Conservation (phyloP, 2,888 invertebrate species). For the Monochamus alternatus region DNA sequence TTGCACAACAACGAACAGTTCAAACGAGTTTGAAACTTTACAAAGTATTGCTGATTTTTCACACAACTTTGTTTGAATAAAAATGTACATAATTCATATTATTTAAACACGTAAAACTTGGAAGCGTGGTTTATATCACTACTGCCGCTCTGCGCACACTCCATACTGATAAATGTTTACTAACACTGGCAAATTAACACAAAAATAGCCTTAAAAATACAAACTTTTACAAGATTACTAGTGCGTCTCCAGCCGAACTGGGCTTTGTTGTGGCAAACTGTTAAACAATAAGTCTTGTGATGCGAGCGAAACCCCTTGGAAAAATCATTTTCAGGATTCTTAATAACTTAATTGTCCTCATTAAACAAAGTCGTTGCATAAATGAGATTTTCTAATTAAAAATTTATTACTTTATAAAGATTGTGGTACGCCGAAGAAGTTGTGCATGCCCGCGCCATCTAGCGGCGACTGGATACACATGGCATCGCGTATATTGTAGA, state of each 20-base stretch:
- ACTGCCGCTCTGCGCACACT: conserved; percentile 3
- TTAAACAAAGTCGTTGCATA: conserved; percentile 9
- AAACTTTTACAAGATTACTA: background rate
- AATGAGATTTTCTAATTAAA: conserved; percentile 30
- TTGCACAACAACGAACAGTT: background rate
- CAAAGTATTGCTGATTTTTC: conserved; percentile 5
- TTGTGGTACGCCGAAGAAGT: background rate
- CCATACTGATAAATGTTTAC: conserved; percentile 21
- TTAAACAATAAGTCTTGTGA: background rate
- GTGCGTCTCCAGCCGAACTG: conserved; percentile 14
- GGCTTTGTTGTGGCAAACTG: background rate
- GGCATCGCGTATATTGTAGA: background rate
- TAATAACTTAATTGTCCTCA: conserved; percentile 7
- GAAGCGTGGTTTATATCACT: conserved; percentile 28
- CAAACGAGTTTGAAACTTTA: conserved; percentile 14
- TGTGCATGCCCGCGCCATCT: conserved; percentile 32
- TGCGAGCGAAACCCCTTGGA: background rate
- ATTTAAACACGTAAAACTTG: conserved; percentile 26
- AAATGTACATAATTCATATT: conserved; percentile 27
- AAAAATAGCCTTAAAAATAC: conserved; percentile 27
- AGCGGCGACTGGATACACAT: background rate
- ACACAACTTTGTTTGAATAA: conserved; percentile 11
- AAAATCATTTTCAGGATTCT: conserved; percentile 9
- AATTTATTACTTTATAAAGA: conserved; percentile 15
- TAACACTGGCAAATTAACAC: conserved; percentile 25